phyloP scores from a whole-genome alignment of 2,113 vertebrate species.

The Vireo altiloquus region DNA sequence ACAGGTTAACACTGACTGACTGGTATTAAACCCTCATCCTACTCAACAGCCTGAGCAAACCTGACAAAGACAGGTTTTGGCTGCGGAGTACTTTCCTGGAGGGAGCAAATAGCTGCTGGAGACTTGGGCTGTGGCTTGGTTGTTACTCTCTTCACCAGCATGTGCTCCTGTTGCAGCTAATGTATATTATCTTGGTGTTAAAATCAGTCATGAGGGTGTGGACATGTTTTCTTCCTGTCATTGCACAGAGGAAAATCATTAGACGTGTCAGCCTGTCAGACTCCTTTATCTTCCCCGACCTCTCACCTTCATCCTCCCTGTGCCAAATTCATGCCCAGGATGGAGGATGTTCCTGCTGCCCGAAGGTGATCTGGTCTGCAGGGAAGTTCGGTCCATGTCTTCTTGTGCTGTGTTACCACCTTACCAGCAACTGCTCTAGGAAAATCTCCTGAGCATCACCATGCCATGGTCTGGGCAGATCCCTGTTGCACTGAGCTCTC shows the following conservation, averaged over 20 bases:
- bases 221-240: neutral
- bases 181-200: neutral
- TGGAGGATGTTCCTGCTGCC: neutral
- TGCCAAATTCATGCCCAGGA: neutral
- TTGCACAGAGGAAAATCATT: neutral
- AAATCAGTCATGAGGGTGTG: constrained; percentile 35
- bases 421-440: neutral
- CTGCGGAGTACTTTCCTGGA: neutral
- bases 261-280: neutral
- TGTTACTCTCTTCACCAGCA: accelerated
- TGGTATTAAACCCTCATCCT: neutral
- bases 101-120: neutral
- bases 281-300: neutral
- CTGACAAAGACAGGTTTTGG: neutral
- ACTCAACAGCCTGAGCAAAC: neutral
- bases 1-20: neutral
- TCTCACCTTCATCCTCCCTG: constrained; percentile 10
- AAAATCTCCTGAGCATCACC: neutral
- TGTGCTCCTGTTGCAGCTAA: neutral
- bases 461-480: neutral
- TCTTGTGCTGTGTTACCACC: neutral
- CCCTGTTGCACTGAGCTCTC: neutral
- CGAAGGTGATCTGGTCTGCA: neutral
- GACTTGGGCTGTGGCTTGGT: neutral
- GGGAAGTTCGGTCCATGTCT: neutral